Base-by-base conservation (phyloP, 2,888 invertebrate genomes). In the Pasiphila rectangulata region DNA sequence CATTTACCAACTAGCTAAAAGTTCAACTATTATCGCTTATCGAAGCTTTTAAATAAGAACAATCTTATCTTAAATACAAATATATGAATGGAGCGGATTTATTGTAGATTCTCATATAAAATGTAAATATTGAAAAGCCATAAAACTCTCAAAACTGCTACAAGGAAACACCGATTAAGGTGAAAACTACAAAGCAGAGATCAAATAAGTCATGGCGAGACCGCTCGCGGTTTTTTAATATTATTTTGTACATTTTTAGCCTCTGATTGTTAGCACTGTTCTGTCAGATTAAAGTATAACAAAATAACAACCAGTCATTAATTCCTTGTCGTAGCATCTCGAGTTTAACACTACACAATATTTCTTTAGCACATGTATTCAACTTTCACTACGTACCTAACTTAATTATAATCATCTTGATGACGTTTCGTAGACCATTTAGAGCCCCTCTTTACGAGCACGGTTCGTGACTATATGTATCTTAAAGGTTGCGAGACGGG, bases 181-280 rank as follows among this genome's bases (percentile, higher is more conserved):
- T 64, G 67, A 63, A n/a, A n/a, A 79, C 80, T 83, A 83, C 75
- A 66, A 76, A 79, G 82, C 80, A 79, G 83, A 86, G 82, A 84
- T 83, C 81, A 83, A 83, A 79, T 78, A 58, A 77, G 75, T 80
- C 79, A 80, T 83, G 85, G 83, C 83, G 78, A 77, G 77, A 83
- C 80, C 78, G 29, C n/a, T 61, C 58, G 47, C 46, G 76, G 80
- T 78, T 78, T 69, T 69, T 57, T 66, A 72, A 73, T 53, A 61
- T 67, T 67, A 67, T 72, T 70, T 86, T 85, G 81, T 84, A 86
- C 83, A 79, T 80, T 56, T 13, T 49, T 78, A 84, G 81, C 83
- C 83, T 84, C 83, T 71, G 62, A 65, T 69, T 72, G 57, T 59
- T 62, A 59, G 69, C 71, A 78, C 81, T 83, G 85, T 80, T 79